Evolutionary conservation across 1,140 invertebrate genomes (phyloP).

Genomic region (Hycleus cichorii): DNA sequence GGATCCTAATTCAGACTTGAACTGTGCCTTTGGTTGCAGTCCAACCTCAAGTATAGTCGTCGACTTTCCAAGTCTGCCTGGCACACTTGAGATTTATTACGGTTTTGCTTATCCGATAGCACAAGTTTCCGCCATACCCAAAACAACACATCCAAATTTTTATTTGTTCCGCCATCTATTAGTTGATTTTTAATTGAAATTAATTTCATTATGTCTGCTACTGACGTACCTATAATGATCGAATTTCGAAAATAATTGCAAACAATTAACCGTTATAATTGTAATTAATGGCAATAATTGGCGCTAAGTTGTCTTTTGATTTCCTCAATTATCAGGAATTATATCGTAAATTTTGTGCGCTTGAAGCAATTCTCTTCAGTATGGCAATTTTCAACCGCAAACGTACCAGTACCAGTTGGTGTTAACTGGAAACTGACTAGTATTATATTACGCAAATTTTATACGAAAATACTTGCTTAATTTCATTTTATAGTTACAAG

Average conservation of each 20-base stretch:
- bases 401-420: conserved; percentile 13
- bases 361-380: conserved; percentile 5
- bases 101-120: conserved; percentile 12
- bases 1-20: conserved; percentile 3
- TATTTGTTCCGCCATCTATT: too few species aligned
- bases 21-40: conserved; percentile 14
- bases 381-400: conserved; percentile 5
- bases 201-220: too few species aligned
- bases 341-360: conserved; percentile 9
- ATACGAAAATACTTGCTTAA: too few species aligned
- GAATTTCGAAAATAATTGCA: too few species aligned
- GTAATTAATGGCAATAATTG: too few species aligned
- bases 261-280: too few species aligned
- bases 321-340: too few species aligned
- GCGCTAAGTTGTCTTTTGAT: too few species aligned
- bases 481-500: too few species aligned
- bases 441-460: neutral
- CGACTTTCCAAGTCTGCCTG: conserved; percentile 12
- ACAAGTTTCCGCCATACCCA: neutral
- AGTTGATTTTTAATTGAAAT: too few species aligned
- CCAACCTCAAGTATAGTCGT: conserved; percentile 11
- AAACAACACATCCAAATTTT: too few species aligned
- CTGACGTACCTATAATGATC: too few species aligned
- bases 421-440: conserved; percentile 11
- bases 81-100: conserved; percentile 15